Evolutionary conservation across 1,140 invertebrate genomes (phyloP), one percentile per base, ranked within the genome.

Genomic region (Zophobas morio): DNA sequence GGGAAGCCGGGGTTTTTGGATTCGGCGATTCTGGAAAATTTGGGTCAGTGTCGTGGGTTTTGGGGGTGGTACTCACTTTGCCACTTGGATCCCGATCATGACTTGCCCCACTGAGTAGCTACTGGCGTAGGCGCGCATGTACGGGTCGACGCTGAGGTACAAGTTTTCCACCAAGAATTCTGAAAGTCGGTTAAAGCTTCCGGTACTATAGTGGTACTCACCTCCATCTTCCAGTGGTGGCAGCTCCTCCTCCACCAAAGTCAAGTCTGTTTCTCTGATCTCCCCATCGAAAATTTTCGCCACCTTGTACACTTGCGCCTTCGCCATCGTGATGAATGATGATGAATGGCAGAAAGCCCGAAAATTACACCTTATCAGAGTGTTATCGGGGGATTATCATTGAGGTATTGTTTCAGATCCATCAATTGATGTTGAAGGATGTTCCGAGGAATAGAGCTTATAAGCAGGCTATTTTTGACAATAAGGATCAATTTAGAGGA

Each of bases 371-470:
- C 56, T 56, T 72, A 72, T 72, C 70, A 46, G 42, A 3, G 42
- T 32, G 42, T 70, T 70, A 70, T 70, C 63, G n/a, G 5, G 0
- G 32, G 6, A 36, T 60, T 70, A 37, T 70, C 6, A 39, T 39
- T 35, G 49, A 51, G 37, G 54, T 2, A 56, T 74, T 42, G 8
- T 82, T 84, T 74, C 74, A 95, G 94, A 87, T 96, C 33, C 94
- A 96, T 85, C 89, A 89, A 84, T 85, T 95, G 56, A 96, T 95
- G 95, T 88, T 94, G 36, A 89, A 89, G 82, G 97, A 99, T 89
- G 89, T 90, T 78, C 90, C 94, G 1, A 89, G 97, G 79, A 98
- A 96, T 60, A 82, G 91, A 75, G 92, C 94, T 33, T 98, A 98
- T 85, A 90, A 91, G 80, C 91, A 95, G 83, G 95, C 96, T 0